Conservation (phyloP, 2,113 vertebrate genomes). For the Scalopus aquaticus region DNA sequence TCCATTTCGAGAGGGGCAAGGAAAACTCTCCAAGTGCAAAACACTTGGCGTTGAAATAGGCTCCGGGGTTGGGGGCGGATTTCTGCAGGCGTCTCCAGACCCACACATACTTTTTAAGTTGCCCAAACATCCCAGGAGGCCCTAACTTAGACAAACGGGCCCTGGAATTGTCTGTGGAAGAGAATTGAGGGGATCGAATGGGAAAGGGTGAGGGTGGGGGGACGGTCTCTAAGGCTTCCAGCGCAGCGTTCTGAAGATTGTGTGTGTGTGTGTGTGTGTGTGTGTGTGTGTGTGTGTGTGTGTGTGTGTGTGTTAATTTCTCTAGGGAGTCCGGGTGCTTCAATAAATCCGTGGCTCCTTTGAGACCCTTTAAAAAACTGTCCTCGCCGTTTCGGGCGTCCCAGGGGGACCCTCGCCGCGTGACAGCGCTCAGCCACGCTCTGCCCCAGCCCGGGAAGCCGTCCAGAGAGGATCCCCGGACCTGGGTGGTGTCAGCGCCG, state of each 20-base stretch:
- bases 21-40: neutral
- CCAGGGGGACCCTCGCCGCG: fast-evolving
- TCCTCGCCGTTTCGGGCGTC: neutral
- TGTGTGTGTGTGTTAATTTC: neutral
- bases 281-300: no score
- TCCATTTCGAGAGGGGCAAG: neutral
- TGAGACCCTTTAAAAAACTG: neutral
- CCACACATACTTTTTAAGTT: neutral
- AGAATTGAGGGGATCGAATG: neutral
- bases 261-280: neutral
- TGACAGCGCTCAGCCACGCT: neutral
- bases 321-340: neutral
- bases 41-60: neutral
- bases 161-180: neutral
- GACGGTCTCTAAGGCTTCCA: neutral
- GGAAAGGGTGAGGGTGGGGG: neutral
- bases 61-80: neutral
- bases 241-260: neutral
- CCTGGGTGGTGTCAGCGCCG: neutral
- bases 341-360: neutral
- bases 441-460: neutral
- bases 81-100: neutral
- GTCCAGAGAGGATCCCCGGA: neutral
- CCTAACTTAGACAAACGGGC: neutral
- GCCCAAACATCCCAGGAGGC: neutral